A percentile compares a stretch with the other conserved stretches of the same genome.
phyloP scores from a whole-genome alignment of 2,797 vertebrate species.

The Sebastes diaconus region DNA sequence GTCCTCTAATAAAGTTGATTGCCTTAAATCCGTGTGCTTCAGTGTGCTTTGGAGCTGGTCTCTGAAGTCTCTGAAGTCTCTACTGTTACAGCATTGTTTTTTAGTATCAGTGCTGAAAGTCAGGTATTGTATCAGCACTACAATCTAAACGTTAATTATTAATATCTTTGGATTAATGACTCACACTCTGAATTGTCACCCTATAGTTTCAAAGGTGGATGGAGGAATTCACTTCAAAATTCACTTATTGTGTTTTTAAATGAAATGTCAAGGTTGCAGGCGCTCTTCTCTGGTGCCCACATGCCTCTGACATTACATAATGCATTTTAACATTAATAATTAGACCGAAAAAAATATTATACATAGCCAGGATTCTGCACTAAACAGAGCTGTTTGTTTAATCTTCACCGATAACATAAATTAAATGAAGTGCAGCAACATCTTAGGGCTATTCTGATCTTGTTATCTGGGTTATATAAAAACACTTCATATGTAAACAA shows the following conservation, averaged over 20 bases:
- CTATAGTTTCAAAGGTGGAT: background rate
- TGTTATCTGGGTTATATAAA: background rate
- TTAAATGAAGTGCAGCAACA: background rate
- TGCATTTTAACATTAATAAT: background rate
- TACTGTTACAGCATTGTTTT: too few relatives aligned
- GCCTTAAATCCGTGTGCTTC: too few relatives aligned
- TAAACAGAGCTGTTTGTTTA: background rate
- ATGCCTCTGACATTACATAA: background rate
- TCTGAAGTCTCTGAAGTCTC: too few relatives aligned
- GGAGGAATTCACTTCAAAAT: background rate
- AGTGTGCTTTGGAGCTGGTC: too few relatives aligned
- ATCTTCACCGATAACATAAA: background rate
- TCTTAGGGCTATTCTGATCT: background rate
- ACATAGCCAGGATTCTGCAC: background rate
- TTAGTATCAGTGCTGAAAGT: too few relatives aligned
- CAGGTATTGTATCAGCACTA: too few relatives aligned
- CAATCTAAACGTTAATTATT: background rate
- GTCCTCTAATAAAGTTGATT: too few relatives aligned
- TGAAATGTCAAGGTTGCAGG: background rate
- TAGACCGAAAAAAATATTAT: background rate
- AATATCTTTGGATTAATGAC: background rate
- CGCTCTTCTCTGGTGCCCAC: background rate
- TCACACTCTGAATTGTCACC: background rate
- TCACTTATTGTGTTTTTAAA: background rate
- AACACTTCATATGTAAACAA: background rate